These are phyloP conservation scores for Samia ricini DNA, from an alignment of 1,140 invertebrate species.

Conservation along the genomic window DNA sequence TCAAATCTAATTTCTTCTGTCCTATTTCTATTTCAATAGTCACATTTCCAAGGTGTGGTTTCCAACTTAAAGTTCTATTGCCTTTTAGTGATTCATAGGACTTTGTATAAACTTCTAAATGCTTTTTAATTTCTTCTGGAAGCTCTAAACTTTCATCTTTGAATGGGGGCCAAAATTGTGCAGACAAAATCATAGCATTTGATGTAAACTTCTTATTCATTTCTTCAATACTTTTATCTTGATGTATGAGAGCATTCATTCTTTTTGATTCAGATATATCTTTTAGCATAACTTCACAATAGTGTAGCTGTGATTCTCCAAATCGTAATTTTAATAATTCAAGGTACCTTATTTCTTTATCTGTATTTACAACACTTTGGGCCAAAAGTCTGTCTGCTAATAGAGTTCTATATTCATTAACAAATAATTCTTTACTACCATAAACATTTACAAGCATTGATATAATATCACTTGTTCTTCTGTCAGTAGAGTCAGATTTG, in stretches of 20 bases:
- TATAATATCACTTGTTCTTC: conserved; percentile 93
- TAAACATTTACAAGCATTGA: conserved; percentile 99
- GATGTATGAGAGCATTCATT: conserved; percentile 93
- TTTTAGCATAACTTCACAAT: conserved; percentile 99
- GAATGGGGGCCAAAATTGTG: conserved; percentile 99
- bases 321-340: conserved; percentile 97
- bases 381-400: conserved; percentile 94
- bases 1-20: conserved; percentile 88
- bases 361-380: conserved; percentile 92
- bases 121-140: conserved; percentile 87
- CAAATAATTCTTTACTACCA: conserved; percentile 98
- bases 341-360: conserved; percentile 96
- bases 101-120: conserved; percentile 93
- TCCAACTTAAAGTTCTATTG: conserved; percentile 96
- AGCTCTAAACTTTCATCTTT: conserved; percentile 96
- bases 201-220: conserved; percentile 81
- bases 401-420: conserved; percentile 97
- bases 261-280: conserved; percentile 94
- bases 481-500: conserved; percentile 72
- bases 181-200: conserved; percentile 93
- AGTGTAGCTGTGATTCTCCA: conserved; percentile 96
- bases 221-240: conserved; percentile 80
- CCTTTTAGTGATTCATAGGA: conserved; percentile 96
- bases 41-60: conserved; percentile 94
- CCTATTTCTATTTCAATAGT: conserved; percentile 95